These are phyloP conservation scores for Xyrichtys novacula DNA, from an alignment of 2,797 vertebrate species.

Conservation along the genomic window DNA sequence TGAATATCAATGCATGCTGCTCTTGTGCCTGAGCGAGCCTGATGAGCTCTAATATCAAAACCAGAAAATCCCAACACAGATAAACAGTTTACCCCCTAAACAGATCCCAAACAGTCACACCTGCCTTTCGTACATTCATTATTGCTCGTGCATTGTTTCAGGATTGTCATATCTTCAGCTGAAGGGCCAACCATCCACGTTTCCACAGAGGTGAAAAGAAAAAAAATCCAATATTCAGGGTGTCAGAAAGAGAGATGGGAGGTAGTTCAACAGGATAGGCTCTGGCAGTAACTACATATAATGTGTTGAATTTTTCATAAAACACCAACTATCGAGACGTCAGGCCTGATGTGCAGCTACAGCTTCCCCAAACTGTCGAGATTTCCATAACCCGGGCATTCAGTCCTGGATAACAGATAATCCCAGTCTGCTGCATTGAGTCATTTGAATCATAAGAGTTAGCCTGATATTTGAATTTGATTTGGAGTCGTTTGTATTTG, in stretches of 20 bases:
- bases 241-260: slow-evolving; percentile 18
- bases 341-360: slow-evolving; percentile 29
- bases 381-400: neutral
- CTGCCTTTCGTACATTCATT: slow-evolving; percentile 5
- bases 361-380: slow-evolving; percentile 22
- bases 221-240: slow-evolving; percentile 11
- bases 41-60: slow-evolving; percentile 22
- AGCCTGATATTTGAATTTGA: slow-evolving; percentile 22
- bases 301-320: slow-evolving; percentile 42
- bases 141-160: neutral
- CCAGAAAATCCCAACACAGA: slow-evolving; percentile 23
- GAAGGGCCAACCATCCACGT: neutral
- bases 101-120: slow-evolving; percentile 2
- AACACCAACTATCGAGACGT: slow-evolving; percentile 30
- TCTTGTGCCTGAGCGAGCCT: slow-evolving; percentile 16
- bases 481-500: slow-evolving; percentile 40
- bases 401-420: slow-evolving; percentile 1
- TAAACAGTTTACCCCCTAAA: slow-evolving; percentile 8
- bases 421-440: slow-evolving; percentile 3
- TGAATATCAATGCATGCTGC: slow-evolving; percentile 20
- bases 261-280: slow-evolving; percentile 18
- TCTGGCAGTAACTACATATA: slow-evolving; percentile 44
- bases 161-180: neutral
- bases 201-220: slow-evolving; percentile 1
- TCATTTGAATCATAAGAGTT: neutral